Percentiles rank a stretch among this genome's conserved stretches.
phyloP scores from a whole-genome alignment of 1,140 invertebrate genomes.

The Delia radicum region DNA sequence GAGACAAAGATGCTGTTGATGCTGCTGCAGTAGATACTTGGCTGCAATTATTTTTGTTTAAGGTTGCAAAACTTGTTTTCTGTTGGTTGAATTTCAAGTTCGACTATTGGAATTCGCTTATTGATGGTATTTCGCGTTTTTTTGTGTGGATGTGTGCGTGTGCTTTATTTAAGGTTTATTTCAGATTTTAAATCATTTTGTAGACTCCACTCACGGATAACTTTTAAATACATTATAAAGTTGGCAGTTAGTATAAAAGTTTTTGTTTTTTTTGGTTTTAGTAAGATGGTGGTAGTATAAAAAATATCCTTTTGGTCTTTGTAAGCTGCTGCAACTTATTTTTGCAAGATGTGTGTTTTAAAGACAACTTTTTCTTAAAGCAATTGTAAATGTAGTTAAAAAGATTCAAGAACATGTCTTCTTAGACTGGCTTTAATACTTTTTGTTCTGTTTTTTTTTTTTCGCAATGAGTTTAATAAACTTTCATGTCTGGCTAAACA shows the following conservation, averaged over 20 bases:
- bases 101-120: neutral
- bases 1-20: neutral
- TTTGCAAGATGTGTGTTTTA: neutral
- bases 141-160: neutral
- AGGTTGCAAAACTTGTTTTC: neutral
- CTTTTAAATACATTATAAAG: too few species aligned
- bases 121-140: neutral
- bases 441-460: neutral
- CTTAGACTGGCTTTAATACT: neutral
- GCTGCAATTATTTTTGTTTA: neutral
- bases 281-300: neutral
- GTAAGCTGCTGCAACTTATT: neutral
- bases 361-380: neutral
- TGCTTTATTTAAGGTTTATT: too few species aligned
- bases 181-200: neutral
- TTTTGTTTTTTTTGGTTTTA: neutral
- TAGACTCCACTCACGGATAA: too few species aligned
- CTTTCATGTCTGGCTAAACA: conserved; percentile 22
- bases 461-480: neutral
- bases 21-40: neutral
- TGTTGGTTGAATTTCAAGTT: neutral
- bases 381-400: neutral
- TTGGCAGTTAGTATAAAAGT: neutral
- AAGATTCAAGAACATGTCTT: neutral
- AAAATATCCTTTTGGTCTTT: neutral